Conservation (phyloP, 2,797 vertebrate species). For the Tarsius wallacei region DNA sequence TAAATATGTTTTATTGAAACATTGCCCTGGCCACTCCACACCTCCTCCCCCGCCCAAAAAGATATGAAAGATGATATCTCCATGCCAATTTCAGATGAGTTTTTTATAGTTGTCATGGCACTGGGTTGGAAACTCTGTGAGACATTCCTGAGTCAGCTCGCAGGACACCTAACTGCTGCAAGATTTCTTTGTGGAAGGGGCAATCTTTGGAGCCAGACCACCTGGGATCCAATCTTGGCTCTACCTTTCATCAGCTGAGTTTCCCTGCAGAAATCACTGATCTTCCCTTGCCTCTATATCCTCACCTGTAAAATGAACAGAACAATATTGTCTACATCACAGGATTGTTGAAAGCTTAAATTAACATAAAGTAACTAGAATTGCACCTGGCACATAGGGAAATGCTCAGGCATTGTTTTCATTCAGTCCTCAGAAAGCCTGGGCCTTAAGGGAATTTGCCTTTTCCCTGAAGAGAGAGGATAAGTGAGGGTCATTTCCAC, state of each 20-base stretch:
- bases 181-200: background rate
- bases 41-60: background rate
- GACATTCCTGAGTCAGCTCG: background rate
- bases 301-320: background rate
- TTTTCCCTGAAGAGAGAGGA: background rate
- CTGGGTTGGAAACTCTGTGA: background rate
- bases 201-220: background rate
- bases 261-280: background rate
- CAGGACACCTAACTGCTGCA: background rate
- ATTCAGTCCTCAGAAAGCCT: background rate
- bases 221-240: too few species aligned
- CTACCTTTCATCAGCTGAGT: background rate
- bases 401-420: background rate
- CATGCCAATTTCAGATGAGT: background rate
- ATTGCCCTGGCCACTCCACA: background rate
- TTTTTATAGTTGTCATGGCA: background rate
- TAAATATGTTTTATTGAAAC: background rate
- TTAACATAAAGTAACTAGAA: background rate
- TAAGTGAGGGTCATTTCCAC: background rate
- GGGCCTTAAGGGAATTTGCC: background rate
- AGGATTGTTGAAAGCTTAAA: background rate
- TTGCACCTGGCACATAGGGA: background rate
- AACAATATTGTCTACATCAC: background rate
- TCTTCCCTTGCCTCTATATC: background rate
- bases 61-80: background rate